Base-by-base conservation (phyloP, 2,113 vertebrate species). In the Nycticorax nycticorax region DNA sequence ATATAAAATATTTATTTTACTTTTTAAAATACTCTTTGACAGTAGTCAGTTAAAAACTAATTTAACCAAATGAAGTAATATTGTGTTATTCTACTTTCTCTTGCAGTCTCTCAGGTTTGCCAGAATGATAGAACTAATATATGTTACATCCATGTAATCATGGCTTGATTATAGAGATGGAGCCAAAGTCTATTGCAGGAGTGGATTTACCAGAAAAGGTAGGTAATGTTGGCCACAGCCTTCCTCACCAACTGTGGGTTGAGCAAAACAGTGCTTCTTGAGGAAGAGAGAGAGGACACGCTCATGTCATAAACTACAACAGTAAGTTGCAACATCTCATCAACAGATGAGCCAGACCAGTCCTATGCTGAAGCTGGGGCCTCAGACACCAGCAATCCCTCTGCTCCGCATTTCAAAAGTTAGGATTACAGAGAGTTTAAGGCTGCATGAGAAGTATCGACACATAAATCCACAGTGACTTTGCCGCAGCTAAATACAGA, bases 341-440 rank as follows among this genome's bases (percentile, higher is more conserved):
- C 8, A 37, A 27, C 39, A 52, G 23, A 67, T 39, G 7, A 73
- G 17, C 32, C 48, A 64, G 45, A 10, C 1, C 19, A 76, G 30
- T 5, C 28, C 52, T 35, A 8, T 1, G 4, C 1, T 64, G 71
- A 32, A 48, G 5, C 14, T 24, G 0, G 27, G 4, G 5, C 8
- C n/a, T 10, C 84, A 35, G 43, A 10, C 28, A 47, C 8, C 6
- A 4, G 23, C 41, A 23, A 35, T 62, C 4, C 8, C 9, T 63
- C 41, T 68, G 30, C 7, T 79, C 18, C 19, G 35, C 13, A 5
- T 72, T 75, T 59, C 39, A 72, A 30, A 85, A 43, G 3, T 9
- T 26, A 45, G 24, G 17, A 86, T 35, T 26, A 39, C 6, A 39
- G 18, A 39, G 17, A 72, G 7, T 45, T 85, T 55, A 78, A 74